Conservation (phyloP, 2,797 vertebrate genomes). For the Macropus fuliginosus region DNA sequence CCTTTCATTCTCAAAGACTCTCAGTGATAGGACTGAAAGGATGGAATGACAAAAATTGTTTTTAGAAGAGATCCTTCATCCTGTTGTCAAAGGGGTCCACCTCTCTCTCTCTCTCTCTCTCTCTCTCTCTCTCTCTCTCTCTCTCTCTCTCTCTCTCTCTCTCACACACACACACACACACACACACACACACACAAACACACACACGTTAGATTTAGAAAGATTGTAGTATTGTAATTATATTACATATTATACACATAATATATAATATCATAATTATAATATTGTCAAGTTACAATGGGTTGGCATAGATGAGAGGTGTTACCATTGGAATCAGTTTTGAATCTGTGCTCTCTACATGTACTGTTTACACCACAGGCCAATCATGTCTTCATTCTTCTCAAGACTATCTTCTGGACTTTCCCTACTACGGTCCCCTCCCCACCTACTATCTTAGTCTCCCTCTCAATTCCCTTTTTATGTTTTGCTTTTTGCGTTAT, state of each 20-base stretch:
- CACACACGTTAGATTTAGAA: no score
- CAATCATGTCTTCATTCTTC: background rate
- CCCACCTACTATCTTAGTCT: background rate
- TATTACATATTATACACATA: no score
- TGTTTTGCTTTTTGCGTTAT: background rate
- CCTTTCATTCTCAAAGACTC: background rate
- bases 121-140: no score
- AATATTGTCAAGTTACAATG: background rate
- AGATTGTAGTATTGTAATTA: no score
- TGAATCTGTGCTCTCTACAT: background rate
- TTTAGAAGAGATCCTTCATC: background rate
- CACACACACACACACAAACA: no score
- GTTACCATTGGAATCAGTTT: background rate
- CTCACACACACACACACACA: no score
- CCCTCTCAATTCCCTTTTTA: background rate
- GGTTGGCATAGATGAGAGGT: background rate
- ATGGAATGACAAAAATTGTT: background rate
- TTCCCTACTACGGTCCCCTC: background rate
- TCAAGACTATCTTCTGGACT: background rate
- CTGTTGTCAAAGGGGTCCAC: background rate
- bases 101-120: no score
- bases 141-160: no score
- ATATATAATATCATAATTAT: background rate
- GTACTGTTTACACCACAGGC: background rate
- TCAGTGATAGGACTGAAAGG: background rate